phyloP scores from a whole-genome alignment of 2,888 invertebrate genomes.

The Callyntrura sp. region DNA sequence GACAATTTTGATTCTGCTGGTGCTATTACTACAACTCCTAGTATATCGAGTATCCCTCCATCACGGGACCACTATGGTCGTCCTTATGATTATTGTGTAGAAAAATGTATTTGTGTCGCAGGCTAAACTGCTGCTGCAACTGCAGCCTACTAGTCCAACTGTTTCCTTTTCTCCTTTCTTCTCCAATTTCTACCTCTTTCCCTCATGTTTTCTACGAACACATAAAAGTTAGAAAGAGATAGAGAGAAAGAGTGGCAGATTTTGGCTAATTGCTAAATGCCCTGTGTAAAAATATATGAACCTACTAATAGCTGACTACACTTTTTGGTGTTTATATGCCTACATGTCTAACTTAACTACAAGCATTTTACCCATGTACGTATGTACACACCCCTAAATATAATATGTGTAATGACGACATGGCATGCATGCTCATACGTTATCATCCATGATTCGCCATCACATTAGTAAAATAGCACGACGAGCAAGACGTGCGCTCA shows the following conservation, averaged over 20 bases:
- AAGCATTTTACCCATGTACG: no score
- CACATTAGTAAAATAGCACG: slow-evolving; percentile 39
- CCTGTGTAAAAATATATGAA: slow-evolving; percentile 46
- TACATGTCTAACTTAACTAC: no score
- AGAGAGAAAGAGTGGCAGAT: slow-evolving; percentile 30
- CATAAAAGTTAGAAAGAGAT: slow-evolving; percentile 31
- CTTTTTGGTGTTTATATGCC: neutral
- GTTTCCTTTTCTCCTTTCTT: slow-evolving; percentile 18
- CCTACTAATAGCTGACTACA: slow-evolving; percentile 34
- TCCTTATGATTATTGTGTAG: slow-evolving; percentile 27
- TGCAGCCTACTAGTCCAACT: no score
- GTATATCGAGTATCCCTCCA: no score
- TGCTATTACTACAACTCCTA: neutral
- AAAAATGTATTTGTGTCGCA: slow-evolving; percentile 12
- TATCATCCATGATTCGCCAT: neutral
- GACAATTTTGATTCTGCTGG: slow-evolving; percentile 63
- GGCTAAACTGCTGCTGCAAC: slow-evolving; percentile 17
- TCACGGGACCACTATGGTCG: neutral
- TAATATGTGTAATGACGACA: neutral
- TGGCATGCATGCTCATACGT: slow-evolving; percentile 4
- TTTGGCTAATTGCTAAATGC: slow-evolving; percentile 67
- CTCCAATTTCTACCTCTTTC: slow-evolving; percentile 1
- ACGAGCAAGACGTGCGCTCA: slow-evolving; percentile 5
- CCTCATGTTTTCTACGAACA: slow-evolving; percentile 30
- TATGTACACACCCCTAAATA: no score